A percentile compares a stretch with the other conserved stretches of the same genome.
Evolutionary conservation across 2,888 invertebrate species (phyloP).

Genomic region (Microplitis deprimator): DNA sequence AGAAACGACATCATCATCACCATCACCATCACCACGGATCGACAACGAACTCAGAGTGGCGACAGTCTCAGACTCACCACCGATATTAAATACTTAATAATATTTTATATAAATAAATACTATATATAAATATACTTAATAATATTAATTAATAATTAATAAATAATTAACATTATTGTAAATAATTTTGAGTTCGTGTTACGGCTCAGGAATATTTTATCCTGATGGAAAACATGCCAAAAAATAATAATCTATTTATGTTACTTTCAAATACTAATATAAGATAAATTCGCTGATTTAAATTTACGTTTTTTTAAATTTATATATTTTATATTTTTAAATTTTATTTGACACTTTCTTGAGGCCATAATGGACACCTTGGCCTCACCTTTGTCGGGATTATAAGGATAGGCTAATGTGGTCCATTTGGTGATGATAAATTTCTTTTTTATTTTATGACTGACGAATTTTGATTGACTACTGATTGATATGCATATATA

Average conservation of each 20-base stretch:
- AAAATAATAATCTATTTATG: constrained; percentile 59
- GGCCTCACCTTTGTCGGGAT: constrained; percentile 67
- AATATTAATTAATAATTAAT: constrained; percentile 29
- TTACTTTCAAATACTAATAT: constrained; percentile 50
- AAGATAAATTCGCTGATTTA: constrained; percentile 27
- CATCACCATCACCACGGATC: constrained; percentile 77
- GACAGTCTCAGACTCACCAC: constrained; percentile 73
- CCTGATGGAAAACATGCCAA: constrained; percentile 66
- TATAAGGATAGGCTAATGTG: constrained; percentile 70
- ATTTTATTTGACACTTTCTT: constrained; percentile 29
- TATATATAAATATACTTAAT: constrained; percentile 36
- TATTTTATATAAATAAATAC: constrained; percentile 34
- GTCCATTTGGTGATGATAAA: constrained; percentile 59
- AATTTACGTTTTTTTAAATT: constrained; percentile 19
- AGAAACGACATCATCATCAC: constrained; percentile 81
- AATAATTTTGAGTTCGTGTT: constrained; percentile 43
- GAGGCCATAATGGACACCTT: constrained; percentile 66
- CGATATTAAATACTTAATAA: constrained; percentile 65
- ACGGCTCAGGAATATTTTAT: constrained; percentile 31
- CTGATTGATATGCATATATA: not conserved
- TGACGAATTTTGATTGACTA: not conserved
- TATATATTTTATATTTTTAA: constrained; percentile 35
- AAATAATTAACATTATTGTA: constrained; percentile 32
- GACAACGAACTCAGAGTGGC: constrained; percentile 73
- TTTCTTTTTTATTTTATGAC: constrained; percentile 3